Evolutionary conservation across 2,888 invertebrate species (phyloP).

Genomic region (Steinernema scapterisci): DNA sequence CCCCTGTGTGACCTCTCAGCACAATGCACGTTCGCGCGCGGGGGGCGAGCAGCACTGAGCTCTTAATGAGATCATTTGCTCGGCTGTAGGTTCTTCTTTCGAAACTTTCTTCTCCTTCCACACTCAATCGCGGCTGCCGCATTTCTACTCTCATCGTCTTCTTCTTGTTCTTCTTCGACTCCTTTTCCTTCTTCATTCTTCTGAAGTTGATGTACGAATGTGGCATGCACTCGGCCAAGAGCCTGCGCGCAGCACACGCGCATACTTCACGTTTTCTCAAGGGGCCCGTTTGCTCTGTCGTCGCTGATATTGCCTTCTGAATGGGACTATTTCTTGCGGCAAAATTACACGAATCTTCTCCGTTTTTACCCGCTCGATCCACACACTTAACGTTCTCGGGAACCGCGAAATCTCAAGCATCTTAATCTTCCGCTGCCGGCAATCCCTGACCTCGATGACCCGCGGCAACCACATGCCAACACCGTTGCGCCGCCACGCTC

Average conservation of each 20-base stretch:
- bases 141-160: background rate
- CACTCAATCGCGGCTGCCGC: background rate
- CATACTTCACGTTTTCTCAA: conserved; percentile 1
- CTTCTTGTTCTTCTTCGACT: too few relatives aligned
- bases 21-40: conserved; percentile 16
- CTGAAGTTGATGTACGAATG: conserved; percentile 27
- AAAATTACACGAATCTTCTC: background rate
- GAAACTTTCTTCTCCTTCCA: conserved; percentile 19
- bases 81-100: conserved; percentile 5
- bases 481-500: background rate
- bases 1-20: background rate
- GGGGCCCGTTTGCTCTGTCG: conserved; percentile 33
- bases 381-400: conserved; percentile 2
- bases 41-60: too few relatives aligned
- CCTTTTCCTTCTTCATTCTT: too few relatives aligned
- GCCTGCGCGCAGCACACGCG: background rate
- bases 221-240: background rate
- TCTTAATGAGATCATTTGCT: conserved; percentile 33
- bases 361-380: background rate
- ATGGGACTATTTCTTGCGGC: conserved; percentile 25
- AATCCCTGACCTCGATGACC: background rate
- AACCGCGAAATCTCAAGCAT: too few relatives aligned
- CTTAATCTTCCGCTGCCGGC: background rate
- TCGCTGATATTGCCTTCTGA: conserved; percentile 27
- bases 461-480: background rate